phyloP scores from a whole-genome alignment of 2,113 vertebrate species.

The Toxostoma redivivum region DNA sequence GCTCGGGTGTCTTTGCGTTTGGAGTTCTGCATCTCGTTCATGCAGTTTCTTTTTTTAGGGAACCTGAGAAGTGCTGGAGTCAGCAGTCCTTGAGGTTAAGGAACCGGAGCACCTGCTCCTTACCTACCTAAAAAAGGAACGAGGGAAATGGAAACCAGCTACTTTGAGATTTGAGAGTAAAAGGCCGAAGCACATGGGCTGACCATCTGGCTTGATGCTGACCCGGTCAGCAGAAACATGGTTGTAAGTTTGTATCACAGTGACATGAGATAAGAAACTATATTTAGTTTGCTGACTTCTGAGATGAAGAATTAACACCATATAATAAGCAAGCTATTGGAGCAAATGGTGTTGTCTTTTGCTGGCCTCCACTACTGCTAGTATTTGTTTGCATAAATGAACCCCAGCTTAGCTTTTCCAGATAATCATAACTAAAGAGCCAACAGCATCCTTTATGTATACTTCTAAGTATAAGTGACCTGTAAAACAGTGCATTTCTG shows the following conservation, averaged over 20 bases:
- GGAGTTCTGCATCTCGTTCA: background rate
- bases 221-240: background rate
- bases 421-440: background rate
- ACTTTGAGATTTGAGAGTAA: background rate
- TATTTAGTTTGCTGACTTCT: background rate
- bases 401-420: background rate
- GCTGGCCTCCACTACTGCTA: background rate
- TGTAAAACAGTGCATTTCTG: background rate
- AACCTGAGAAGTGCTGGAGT: background rate
- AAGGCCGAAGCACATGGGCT: background rate
- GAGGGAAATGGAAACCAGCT: constrained; percentile 1
- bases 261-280: background rate
- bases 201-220: background rate
- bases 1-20: background rate
- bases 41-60: background rate
- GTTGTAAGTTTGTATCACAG: background rate
- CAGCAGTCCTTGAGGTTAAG: constrained; percentile 8
- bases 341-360: background rate
- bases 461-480: background rate
- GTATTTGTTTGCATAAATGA: background rate
- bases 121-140: constrained; percentile 62
- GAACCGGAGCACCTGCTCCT: constrained; percentile 61
- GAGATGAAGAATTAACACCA: background rate
- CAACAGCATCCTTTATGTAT: background rate
- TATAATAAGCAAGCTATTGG: rapidly evolving